These are phyloP conservation scores for Ichneumon xanthorius DNA, from an alignment of 2,888 invertebrate species.

Conservation along the genomic window DNA sequence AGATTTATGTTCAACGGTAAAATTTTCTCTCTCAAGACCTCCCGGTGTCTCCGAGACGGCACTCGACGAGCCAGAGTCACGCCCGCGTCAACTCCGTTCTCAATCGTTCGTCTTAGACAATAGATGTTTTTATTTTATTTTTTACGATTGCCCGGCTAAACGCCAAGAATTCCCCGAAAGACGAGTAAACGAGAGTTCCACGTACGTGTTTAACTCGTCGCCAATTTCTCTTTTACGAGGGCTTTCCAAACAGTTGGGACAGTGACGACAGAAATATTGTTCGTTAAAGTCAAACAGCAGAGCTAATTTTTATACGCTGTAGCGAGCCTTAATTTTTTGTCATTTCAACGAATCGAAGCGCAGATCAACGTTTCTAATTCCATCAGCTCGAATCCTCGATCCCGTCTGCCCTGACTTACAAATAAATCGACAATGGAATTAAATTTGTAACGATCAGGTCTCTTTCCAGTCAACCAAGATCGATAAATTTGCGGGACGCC, in stretches of 20 bases:
- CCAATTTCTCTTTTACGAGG: constrained; percentile 57
- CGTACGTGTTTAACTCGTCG: constrained; percentile 29
- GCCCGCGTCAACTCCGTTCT: constrained; percentile 36
- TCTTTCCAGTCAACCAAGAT: neutral
- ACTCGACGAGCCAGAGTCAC: neutral
- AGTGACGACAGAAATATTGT: constrained; percentile 28
- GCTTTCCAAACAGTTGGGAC: constrained; percentile 41
- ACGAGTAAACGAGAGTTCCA: constrained; percentile 35
- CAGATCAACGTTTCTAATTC: neutral
- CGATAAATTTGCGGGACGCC: constrained; percentile 40
- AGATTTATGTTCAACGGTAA: constrained; percentile 45
- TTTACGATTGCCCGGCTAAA: constrained; percentile 53
- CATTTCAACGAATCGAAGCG: neutral
- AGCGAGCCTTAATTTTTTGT: constrained; percentile 3
- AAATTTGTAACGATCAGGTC: neutral
- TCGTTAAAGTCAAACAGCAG: constrained; percentile 5
- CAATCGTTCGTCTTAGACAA: constrained; percentile 58
- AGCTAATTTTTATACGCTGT: constrained; percentile 9
- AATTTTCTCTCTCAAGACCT: neutral
- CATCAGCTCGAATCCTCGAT: neutral
- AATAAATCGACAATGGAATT: neutral
- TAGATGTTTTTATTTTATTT: constrained; percentile 9
- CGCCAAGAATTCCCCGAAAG: constrained; percentile 26
- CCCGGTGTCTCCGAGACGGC: neutral
- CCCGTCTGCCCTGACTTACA: neutral